phyloP scores from a whole-genome alignment of 2,797 vertebrate species.

The Sandelia bainsii region DNA sequence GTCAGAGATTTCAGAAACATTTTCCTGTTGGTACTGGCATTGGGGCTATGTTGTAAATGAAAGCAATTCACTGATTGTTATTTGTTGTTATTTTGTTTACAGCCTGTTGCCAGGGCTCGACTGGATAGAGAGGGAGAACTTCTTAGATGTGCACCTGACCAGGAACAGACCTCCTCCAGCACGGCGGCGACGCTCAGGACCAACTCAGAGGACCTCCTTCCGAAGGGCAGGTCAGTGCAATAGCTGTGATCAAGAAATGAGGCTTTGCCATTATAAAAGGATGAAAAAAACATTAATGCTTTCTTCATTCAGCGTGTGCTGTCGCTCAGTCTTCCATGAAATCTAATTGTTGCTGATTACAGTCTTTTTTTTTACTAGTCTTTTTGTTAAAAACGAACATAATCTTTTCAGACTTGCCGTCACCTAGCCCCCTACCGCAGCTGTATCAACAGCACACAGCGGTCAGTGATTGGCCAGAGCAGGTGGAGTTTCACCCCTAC shows the following conservation, averaged over 20 bases:
- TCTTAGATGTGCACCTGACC: constrained; percentile 87
- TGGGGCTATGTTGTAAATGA: background rate
- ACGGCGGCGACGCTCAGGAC: constrained; percentile 81
- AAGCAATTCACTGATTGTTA: background rate
- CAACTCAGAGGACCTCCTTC: constrained; percentile 84
- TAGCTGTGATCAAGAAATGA: background rate
- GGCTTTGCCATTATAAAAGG: background rate
- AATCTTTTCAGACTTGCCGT: constrained; percentile 80
- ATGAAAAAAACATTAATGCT: too few relatives aligned
- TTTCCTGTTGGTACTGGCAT: background rate
- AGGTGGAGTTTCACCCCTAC: constrained; percentile 85
- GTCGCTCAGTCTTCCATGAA: too few relatives aligned
- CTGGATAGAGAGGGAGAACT: constrained; percentile 88
- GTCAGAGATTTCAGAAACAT: constrained; percentile 50
- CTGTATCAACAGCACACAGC: constrained; percentile 81
- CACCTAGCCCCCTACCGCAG: constrained; percentile 81
- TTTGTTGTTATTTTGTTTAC: constrained; percentile 26
- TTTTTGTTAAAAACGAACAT: background rate
- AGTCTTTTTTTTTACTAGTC: too few relatives aligned
- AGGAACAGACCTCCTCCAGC: constrained; percentile 88
- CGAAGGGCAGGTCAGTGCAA: constrained; percentile 81
- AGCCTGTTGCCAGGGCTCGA: constrained; percentile 86
- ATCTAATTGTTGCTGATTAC: too few relatives aligned
- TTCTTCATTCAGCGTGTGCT: background rate
- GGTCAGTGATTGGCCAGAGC: constrained; percentile 84